phyloP scores from a whole-genome alignment of 2,113 vertebrate species.

The Panthera leo region DNA sequence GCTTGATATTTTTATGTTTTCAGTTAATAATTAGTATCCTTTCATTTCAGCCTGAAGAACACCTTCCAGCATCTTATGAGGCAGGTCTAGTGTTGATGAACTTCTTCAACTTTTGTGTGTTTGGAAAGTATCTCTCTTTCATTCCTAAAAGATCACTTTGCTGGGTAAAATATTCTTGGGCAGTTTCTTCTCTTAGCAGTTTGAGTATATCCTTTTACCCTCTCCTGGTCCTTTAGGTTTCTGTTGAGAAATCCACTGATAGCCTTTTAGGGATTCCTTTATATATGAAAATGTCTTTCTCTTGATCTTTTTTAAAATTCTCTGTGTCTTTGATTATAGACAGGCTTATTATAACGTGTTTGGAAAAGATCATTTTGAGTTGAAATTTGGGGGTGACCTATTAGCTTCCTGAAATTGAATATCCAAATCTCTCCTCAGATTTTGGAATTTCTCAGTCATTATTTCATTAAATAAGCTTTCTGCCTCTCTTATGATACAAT shows the following conservation, averaged over 20 bases:
- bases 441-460: neutral
- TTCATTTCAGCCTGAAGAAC: constrained; percentile 1
- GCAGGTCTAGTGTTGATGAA: neutral
- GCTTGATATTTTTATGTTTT: neutral
- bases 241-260: neutral
- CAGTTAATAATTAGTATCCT: neutral
- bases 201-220: neutral
- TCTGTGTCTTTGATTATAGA: neutral
- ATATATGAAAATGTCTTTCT: neutral
- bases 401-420: neutral
- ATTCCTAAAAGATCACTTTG: neutral
- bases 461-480: neutral
- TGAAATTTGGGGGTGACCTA: neutral
- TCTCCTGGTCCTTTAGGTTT: neutral
- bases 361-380: neutral
- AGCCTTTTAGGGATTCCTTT: neutral
- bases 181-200: neutral
- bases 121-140: neutral
- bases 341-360: neutral
- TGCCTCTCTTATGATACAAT: neutral
- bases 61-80: neutral
- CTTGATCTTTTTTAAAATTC: neutral
- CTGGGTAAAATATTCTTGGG: neutral
- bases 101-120: neutral
- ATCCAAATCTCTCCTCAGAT: neutral